phyloP scores from a whole-genome alignment of 1,140 invertebrate species.

The Anoplolepis gracilipes region DNA sequence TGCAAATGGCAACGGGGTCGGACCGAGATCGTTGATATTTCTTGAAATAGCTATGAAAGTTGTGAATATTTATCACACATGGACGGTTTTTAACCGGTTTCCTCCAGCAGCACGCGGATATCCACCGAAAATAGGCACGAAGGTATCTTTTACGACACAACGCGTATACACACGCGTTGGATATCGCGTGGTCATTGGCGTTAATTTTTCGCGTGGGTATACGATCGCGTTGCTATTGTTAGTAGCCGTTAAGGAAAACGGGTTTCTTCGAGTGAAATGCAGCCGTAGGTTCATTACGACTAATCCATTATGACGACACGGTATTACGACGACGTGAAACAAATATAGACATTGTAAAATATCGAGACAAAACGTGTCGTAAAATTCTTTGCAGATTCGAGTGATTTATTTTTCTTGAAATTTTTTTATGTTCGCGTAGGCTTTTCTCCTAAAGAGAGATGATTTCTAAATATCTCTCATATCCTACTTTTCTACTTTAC shows the following conservation, averaged over 20 bases:
- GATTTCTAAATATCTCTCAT: not conserved
- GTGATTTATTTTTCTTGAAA: not conserved
- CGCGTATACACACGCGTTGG: not conserved
- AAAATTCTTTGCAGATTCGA: slow-evolving; percentile 9
- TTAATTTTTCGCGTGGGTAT: slow-evolving; percentile 53
- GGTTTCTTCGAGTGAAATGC: slow-evolving; percentile 41
- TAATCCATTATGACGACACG: slow-evolving; percentile 31
- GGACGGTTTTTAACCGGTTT: slow-evolving; percentile 65
- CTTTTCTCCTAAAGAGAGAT: not conserved
- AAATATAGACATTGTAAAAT: not conserved
- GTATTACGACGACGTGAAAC: slow-evolving; percentile 33
- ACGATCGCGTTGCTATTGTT: slow-evolving; percentile 42
- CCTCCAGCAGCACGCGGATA: slow-evolving; percentile 50
- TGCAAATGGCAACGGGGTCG: slow-evolving; percentile 6
- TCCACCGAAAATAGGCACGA: slow-evolving; percentile 15
- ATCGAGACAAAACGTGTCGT: slow-evolving; percentile 2
- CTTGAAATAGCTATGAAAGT: slow-evolving; percentile 61
- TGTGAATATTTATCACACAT: slow-evolving; percentile 51
- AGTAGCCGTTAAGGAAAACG: slow-evolving; percentile 52
- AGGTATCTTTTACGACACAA: slow-evolving; percentile 10
- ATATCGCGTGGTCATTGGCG: slow-evolving; percentile 36
- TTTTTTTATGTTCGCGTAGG: not conserved
- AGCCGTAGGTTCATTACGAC: slow-evolving; percentile 30
- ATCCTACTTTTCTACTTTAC: not conserved
- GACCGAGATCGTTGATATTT: slow-evolving; percentile 57